Conservation (phyloP, 2,888 invertebrate genomes). For the Dasypogon diadema region DNA sequence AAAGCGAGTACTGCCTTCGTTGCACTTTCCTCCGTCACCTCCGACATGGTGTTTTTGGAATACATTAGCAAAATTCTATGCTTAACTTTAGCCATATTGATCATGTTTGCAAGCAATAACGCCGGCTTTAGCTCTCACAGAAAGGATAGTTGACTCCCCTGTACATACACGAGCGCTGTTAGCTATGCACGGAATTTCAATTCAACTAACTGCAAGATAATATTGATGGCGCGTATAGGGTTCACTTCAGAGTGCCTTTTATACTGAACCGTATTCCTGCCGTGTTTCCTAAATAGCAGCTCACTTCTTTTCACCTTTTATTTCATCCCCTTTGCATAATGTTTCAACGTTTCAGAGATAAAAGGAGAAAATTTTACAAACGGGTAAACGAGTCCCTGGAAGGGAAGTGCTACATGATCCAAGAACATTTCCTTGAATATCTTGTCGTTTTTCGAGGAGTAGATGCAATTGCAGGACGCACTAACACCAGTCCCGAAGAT, state of each 20-base stretch:
- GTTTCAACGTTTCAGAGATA: not conserved
- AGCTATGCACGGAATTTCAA: constrained; percentile 40
- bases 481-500: not conserved
- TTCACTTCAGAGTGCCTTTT: constrained; percentile 2
- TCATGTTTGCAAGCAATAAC: not conserved
- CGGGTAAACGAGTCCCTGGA: not conserved
- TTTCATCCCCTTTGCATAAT: constrained; percentile 5
- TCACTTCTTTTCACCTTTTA: not conserved
- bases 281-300: constrained; percentile 20
- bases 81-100: no score
- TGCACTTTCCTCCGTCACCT: no score
- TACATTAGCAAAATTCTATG: no score
- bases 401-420: constrained; percentile 17
- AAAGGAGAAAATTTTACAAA: constrained; percentile 7
- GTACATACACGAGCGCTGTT: not conserved
- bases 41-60: no score
- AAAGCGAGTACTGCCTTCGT: no score
- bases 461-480: not conserved
- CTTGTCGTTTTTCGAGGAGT: not conserved
- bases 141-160: not conserved
- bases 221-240: not conserved
- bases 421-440: not conserved
- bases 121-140: not conserved
- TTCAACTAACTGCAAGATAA: constrained; percentile 16
- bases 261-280: constrained; percentile 17